Percentiles rank a stretch among this genome's conserved stretches.
Evolutionary conservation across 1,140 invertebrate species (phyloP).

Genomic region (Ips nitidus): DNA sequence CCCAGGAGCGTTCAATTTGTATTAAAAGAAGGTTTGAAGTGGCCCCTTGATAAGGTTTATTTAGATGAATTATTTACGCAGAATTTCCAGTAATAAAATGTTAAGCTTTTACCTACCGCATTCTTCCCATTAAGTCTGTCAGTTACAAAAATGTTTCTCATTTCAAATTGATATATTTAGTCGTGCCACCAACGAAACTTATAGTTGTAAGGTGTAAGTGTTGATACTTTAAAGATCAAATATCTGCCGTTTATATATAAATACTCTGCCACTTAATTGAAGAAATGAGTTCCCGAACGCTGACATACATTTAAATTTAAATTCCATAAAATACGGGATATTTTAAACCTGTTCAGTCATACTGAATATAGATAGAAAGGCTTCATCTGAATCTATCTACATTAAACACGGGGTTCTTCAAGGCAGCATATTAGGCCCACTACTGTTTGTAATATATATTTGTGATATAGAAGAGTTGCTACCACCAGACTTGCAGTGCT

Average conservation of each 20-base stretch:
- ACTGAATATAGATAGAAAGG: background rate
- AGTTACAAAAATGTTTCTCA: background rate
- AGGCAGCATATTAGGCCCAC: too few relatives aligned
- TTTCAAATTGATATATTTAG: constrained; percentile 2
- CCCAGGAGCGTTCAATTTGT: constrained; percentile 32
- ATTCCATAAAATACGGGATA: constrained; percentile 4
- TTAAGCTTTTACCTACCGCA: background rate
- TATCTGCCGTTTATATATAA: constrained; percentile 26
- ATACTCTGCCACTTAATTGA: constrained; percentile 28
- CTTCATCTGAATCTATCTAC: too few relatives aligned
- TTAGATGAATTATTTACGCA: background rate
- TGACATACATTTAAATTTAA: constrained; percentile 22
- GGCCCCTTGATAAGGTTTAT: constrained; percentile 5
- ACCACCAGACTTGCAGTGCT: too few relatives aligned
- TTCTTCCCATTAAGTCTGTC: background rate
- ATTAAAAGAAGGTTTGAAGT: constrained; percentile 18
- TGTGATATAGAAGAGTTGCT: too few relatives aligned
- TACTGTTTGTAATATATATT: too few relatives aligned
- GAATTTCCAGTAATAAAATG: background rate
- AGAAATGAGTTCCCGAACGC: constrained; percentile 20
- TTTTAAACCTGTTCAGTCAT: background rate
- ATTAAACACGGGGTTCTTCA: too few relatives aligned
- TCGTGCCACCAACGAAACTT: constrained; percentile 6
- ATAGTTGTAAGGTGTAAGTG: constrained; percentile 7
- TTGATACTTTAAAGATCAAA: constrained; percentile 20